Base-by-base conservation (phyloP, 92 coral and sea anemone genomes). In the Muricea muricata region DNA sequence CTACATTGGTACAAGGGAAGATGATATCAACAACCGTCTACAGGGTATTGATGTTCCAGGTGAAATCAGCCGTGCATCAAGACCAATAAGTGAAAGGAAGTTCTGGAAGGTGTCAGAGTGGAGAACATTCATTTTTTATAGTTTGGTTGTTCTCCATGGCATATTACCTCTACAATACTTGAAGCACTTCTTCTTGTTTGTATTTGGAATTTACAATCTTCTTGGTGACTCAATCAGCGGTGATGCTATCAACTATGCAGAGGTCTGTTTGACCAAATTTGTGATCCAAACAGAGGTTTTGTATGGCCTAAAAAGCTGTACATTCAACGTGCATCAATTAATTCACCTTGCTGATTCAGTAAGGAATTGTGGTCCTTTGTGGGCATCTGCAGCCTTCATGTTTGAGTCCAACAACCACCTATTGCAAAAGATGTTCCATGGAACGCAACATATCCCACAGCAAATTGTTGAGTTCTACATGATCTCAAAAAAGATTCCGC, bases 391-490 rank as follows among this genome's bases (percentile, higher is more conserved):
- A 42, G 50, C 50, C 50, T 42, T 42, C 50, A 41, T n/a, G n/a
- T n/a, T n/a, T n/a, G n/a, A n/a, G n/a, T n/a, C n/a, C n/a, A n/a
- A n/a, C n/a, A n/a, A n/a, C n/a, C n/a, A n/a, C n/a, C n/a, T n/a
- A n/a, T n/a, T n/a, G n/a, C n/a, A n/a, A n/a, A n/a, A n/a, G n/a
- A n/a, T n/a, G n/a, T n/a, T n/a, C n/a, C n/a, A n/a, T n/a, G n/a
- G n/a, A n/a, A n/a, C n/a, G n/a, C n/a, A n/a, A n/a, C 46, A 41
- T 35, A 55, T 72, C 33, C 78, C 78, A 10, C 15, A 72, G 55
- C 78, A 72, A 4, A 35, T 72, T 34, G 55, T 41, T 11, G 78
- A 72, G 4, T 42, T 42, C 14, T 42, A 72, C 50, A 72, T 72
- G 28, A 18, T 39, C 18, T 5, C 20, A 17, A 39, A 7, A 17